Percentiles rank a stretch among this genome's conserved stretches.
Evolutionary conservation across 2,888 invertebrate genomes (phyloP).

Genomic region (Trypoxylon attenuatum): DNA sequence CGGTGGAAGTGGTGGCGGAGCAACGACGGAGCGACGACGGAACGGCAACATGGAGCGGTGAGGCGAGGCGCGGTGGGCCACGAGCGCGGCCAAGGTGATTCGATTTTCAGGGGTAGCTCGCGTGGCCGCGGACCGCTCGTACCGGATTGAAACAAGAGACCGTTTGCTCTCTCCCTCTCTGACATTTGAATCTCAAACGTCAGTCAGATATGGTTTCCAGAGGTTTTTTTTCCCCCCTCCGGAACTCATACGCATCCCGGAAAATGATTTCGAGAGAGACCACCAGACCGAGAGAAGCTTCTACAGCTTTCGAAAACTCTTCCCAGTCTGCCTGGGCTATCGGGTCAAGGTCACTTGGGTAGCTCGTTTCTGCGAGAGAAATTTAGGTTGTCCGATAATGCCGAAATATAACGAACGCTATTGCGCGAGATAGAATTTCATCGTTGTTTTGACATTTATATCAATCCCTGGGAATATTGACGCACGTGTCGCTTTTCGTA

Average conservation of each 20-base stretch:
- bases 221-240: no score
- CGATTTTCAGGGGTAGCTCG: background rate
- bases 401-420: constrained; percentile 28
- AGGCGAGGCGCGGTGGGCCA: no score
- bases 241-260: background rate
- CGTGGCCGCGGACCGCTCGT: background rate
- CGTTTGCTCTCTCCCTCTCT: no score
- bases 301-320: constrained; percentile 25
- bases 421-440: background rate
- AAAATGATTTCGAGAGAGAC: background rate
- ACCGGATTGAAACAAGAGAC: background rate
- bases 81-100: constrained; percentile 1
- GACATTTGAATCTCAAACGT: constrained; percentile 27
- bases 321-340: constrained; percentile 11
- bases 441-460: background rate
- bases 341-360: constrained; percentile 34
- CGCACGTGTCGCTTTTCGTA: background rate
- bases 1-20: background rate
- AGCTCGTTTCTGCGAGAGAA: constrained; percentile 23
- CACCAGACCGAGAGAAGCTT: background rate
- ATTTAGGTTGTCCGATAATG: constrained; percentile 36
- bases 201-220: constrained; percentile 1
- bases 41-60: no score
- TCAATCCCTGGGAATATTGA: background rate
- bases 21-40: background rate